phyloP scores from a whole-genome alignment of 2,113 vertebrate species.

The Chlamydotis undulata region DNA sequence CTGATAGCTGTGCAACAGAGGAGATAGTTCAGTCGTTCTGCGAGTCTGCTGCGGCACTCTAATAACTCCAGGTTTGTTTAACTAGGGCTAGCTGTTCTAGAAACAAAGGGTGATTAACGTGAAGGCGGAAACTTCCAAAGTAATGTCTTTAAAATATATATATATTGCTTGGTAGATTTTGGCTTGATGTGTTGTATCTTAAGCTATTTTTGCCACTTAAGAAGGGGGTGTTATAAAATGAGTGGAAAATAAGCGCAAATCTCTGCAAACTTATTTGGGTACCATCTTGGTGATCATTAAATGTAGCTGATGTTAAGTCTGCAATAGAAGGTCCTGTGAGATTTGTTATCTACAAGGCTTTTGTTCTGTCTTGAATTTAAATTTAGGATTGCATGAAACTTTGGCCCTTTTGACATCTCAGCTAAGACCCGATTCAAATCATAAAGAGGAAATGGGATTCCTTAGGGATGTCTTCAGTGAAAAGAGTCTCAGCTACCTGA shows the following conservation, averaged over 20 bases:
- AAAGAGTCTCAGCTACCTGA: conserved; percentile 88
- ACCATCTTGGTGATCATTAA: not conserved
- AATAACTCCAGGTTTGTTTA: not conserved
- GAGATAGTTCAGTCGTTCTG: not conserved
- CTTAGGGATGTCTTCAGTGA: conserved; percentile 91
- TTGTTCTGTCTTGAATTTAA: not conserved
- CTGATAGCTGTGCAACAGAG: not conserved
- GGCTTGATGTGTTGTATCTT: not conserved
- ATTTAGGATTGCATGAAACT: conserved; percentile 89
- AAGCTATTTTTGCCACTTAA: not conserved
- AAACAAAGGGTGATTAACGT: not conserved
- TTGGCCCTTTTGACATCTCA: conserved; percentile 92
- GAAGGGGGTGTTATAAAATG: not conserved
- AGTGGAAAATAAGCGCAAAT: not conserved
- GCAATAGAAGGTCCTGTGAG: rapidly evolving
- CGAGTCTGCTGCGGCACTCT: not conserved
- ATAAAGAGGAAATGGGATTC: conserved; percentile 91
- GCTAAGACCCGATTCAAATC: conserved; percentile 91
- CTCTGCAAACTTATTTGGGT: not conserved
- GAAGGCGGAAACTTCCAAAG: not conserved
- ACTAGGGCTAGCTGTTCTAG: not conserved
- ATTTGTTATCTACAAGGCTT: not conserved
- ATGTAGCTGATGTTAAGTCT: not conserved
- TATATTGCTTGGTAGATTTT: not conserved
- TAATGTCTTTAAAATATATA: not conserved